Evolutionary conservation across 1,140 invertebrate genomes (phyloP).

Genomic region (Brachionus calyciflorus): DNA sequence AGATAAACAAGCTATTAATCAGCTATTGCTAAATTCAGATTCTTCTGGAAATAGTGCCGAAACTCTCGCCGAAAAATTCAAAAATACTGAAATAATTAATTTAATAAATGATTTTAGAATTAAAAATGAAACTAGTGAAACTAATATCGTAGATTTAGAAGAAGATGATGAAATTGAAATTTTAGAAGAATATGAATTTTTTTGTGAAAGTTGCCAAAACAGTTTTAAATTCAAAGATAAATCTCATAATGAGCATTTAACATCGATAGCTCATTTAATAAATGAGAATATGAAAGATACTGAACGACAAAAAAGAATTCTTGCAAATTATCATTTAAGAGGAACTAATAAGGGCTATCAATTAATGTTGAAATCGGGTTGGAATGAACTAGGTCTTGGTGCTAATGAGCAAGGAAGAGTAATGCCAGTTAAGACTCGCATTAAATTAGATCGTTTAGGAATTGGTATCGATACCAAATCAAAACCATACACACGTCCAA

Average conservation of each 20-base stretch:
- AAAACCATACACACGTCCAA: not conserved
- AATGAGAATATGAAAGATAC: not conserved
- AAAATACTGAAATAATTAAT: not conserved
- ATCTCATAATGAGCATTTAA: not conserved
- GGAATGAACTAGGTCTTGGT: constrained; percentile 43
- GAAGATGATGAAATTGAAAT: not conserved
- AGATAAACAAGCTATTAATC: not conserved
- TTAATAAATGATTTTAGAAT: not conserved
- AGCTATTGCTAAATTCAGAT: not conserved
- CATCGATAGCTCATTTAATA: constrained; percentile 30
- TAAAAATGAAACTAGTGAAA: not conserved
- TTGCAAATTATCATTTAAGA: constrained; percentile 14
- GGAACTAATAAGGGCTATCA: constrained; percentile 41
- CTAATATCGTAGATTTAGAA: not conserved
- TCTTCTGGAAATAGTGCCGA: constrained; percentile 19
- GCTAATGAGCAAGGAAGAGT: constrained; percentile 40
- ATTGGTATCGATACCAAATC: constrained; percentile 23
- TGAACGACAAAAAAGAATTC: not conserved
- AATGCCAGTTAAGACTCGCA: constrained; percentile 7
- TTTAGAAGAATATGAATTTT: not conserved
- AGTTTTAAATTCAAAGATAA: constrained; percentile 18
- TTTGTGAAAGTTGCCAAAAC: constrained; percentile 31
- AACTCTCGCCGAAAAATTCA: not conserved
- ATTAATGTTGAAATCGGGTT: constrained; percentile 47
- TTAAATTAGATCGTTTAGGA: constrained; percentile 38